A percentile compares a stretch with the other conserved stretches of the same genome.
Evolutionary conservation across 2,113 vertebrate genomes (phyloP).

Genomic region (Okapia johnstoni): DNA sequence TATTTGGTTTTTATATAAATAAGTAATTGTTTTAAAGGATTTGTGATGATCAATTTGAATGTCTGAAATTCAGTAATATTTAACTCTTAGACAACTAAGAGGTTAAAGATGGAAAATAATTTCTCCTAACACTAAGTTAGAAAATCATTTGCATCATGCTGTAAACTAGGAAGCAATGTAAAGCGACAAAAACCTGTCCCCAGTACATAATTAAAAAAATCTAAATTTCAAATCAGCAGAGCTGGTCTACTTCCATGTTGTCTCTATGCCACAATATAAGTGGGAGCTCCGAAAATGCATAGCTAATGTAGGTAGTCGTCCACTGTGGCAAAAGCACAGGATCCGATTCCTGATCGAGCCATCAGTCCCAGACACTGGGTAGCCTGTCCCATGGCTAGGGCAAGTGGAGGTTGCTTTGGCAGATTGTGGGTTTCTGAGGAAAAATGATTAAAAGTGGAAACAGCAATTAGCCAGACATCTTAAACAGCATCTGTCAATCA

Average conservation of each 20-base stretch:
- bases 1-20: constrained; percentile 97
- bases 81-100: constrained; percentile 85
- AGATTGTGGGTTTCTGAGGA: constrained; percentile 96
- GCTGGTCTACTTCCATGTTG: constrained; percentile 80
- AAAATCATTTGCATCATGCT: constrained; percentile 94
- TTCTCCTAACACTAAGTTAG: constrained; percentile 88
- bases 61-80: constrained; percentile 80
- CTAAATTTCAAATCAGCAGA: constrained; percentile 84
- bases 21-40: constrained; percentile 80
- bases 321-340: constrained; percentile 97
- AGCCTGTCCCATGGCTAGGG: constrained; percentile 95
- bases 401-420: constrained; percentile 98
- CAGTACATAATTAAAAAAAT: constrained; percentile 85
- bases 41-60: constrained; percentile 76
- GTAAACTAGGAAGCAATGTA: constrained; percentile 95
- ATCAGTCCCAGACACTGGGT: constrained; percentile 97
- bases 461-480: constrained; percentile 22
- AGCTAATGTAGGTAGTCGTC: constrained; percentile 98
- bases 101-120: constrained; percentile 84
- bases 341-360: constrained; percentile 95
- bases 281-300: constrained; percentile 76
- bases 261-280: constrained; percentile 69
- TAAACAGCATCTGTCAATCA: not conserved
- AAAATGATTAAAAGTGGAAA: constrained; percentile 18
- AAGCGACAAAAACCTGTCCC: constrained; percentile 90